Base-by-base conservation (phyloP, 2,797 vertebrate genomes). In the Dendrocincla fuliginosa region DNA sequence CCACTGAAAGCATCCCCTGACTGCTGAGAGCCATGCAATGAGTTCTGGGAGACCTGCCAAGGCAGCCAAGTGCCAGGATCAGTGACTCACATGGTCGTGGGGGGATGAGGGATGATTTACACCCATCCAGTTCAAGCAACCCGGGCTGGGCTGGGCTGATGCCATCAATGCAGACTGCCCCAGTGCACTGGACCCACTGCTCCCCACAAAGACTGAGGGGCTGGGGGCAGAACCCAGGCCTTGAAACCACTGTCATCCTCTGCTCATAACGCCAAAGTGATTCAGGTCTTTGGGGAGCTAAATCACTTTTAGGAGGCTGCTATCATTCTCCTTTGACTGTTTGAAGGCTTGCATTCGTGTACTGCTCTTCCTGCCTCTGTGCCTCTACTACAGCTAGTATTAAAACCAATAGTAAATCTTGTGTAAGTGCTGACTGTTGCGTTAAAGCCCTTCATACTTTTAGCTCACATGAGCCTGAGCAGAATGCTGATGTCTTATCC, bases 11-110 rank as follows among this genome's bases (percentile, higher is more conserved):
- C 90, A 84, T 90, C 69, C 82, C 65, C 50, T 86, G 82, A 44
- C 89, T 94, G 87, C 95, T 95, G 91, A 93, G 95, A 86, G 87
- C 76, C 69, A 28, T 76, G 91, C 91, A 92, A 88, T 1, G 15
- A 64, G 35, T 88, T 97, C 95, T 91, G 91, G 96, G 93, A 96
- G 93, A 84, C 44, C 63, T 93, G 96, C 95, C 95, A 96, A 96
- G 79, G 9, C 50, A 88, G 83, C 63, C 91, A 39, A 93, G 87
- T 69, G 89, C 82, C 94, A 96, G 92, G 44, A 91, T 65, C 87
- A 78, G 95, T 91, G 95, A 96, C 91, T 93, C 95, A 94, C 87
- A 30, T 75, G 39, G 81, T 78, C n/a, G 6, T 42, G 82, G 64
- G 46, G 80, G 57, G 80, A 76, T 78, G 80, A 93, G 89, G 85